Base-by-base conservation (phyloP, 2,888 invertebrate species). In the Tinea pellionella region DNA sequence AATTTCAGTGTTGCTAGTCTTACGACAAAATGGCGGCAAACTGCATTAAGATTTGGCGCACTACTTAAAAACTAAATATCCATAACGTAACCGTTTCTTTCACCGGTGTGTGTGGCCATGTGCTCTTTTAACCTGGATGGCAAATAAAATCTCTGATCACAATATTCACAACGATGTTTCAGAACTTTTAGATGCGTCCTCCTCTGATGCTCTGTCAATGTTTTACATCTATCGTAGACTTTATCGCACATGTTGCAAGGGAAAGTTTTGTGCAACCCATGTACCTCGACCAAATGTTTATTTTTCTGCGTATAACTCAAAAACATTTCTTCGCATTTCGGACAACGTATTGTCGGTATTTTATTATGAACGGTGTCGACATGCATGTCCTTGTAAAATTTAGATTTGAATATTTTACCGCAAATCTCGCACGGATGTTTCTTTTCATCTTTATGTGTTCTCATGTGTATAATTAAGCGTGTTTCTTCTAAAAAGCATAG, bases 121-220 rank as follows among this genome's bases (percentile, higher is more conserved):
- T 86, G 86, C 30, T 86, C 85, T 18, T 77, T 78, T 42, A 86
- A 65, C 7, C 80, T 64, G 0, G 83, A 83, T 0, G 88, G 88
- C 0, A 83, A 65, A 43, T 87, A 88, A 64, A 89, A 90, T 6
- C 87, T 76, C 61, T 88, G 85, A 2, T 88, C 86, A 47, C 90
- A 90, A 59, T 87, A 64, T 60, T 88, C 87, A 62, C 90, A 90
- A 59, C 87, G 82, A 47, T 89, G 89, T 58, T 78, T 76, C 1
- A 84, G 78, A 4, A 84, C 75, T 63, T 83, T 80, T 41, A 84
- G 66, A 64, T 84, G 84, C 13, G 71, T 63, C 0, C 63, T 56
- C 1, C 83, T 66, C 7, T 77, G 78, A 51, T 89, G 88, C 60
- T 86, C 81, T 0, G 81, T 63, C 0, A 87, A 62, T 0, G 85